A percentile compares a stretch with the other conserved stretches of the same genome.
Evolutionary conservation across 2,113 vertebrate species (phyloP).

Genomic region (Cavia porcellus): DNA sequence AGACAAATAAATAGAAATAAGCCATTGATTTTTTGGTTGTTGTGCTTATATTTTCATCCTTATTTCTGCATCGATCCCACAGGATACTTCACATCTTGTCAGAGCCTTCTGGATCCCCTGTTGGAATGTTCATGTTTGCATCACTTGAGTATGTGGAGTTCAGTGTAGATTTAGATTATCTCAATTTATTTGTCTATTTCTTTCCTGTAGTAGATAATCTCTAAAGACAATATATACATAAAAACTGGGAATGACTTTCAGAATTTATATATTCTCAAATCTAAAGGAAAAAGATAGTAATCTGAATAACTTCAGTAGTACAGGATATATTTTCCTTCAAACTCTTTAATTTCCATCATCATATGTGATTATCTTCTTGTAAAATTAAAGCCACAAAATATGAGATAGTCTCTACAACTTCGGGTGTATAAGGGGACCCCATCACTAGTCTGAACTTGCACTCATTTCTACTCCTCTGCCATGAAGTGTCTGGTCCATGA

Average conservation of each 20-base stretch:
- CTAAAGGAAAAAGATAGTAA: not conserved
- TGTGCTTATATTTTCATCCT: not conserved
- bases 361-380: not conserved
- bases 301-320: conserved; percentile 1
- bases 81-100: not conserved
- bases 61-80: not conserved
- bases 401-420: not conserved
- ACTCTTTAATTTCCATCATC: not conserved
- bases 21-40: not conserved
- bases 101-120: not conserved
- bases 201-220: not conserved
- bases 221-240: not conserved
- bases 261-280: not conserved
- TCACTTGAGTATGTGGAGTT: not conserved
- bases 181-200: not conserved
- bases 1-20: not conserved
- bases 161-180: not conserved
- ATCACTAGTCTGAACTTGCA: not conserved
- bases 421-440: not conserved
- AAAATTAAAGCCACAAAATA: conserved; percentile 1
- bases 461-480: not conserved
- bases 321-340: not conserved
- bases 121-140: not conserved
- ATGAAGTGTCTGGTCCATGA: not conserved
- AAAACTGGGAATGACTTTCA: not conserved